These are phyloP conservation scores for Folsomia manolachei DNA, from an alignment of 2,888 invertebrate species.

Conservation along the genomic window DNA sequence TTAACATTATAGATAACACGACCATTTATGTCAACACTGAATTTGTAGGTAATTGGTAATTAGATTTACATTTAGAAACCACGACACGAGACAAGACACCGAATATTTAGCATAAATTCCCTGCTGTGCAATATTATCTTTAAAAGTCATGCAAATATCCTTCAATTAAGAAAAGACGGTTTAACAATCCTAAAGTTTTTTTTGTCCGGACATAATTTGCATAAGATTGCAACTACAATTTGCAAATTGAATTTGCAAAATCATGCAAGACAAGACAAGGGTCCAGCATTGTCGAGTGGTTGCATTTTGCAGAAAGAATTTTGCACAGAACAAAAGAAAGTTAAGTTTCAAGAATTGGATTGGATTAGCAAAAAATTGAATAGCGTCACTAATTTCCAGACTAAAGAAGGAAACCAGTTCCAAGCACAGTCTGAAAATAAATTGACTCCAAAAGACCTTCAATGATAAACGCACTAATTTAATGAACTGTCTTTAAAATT, in stretches of 20 bases:
- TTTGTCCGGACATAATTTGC: not conserved
- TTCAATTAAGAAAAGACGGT: too few species aligned
- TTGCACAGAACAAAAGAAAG: not conserved
- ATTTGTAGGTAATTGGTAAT: too few species aligned
- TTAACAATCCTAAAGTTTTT: not conserved
- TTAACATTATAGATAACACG: too few species aligned
- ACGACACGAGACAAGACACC: too few species aligned
- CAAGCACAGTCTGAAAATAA: not conserved
- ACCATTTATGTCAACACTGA: too few species aligned
- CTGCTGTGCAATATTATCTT: too few species aligned
- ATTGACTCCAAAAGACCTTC: too few species aligned
- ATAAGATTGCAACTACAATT: not conserved
- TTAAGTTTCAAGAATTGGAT: not conserved
- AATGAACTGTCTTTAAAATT: too few species aligned
- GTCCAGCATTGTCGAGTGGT: not conserved
- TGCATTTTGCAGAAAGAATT: not conserved
- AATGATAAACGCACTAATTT: too few species aligned
- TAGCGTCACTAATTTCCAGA: too few species aligned
- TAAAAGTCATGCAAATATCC: not conserved
- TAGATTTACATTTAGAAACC: too few species aligned
- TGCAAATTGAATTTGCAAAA: not conserved
- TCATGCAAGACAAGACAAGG: slow-evolving; percentile 9
- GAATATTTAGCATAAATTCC: too few species aligned
- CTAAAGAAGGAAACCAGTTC: not conserved
- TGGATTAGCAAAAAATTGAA: not conserved